phyloP scores from a whole-genome alignment of 2,113 vertebrate species.

The Ammodytes marinus region DNA sequence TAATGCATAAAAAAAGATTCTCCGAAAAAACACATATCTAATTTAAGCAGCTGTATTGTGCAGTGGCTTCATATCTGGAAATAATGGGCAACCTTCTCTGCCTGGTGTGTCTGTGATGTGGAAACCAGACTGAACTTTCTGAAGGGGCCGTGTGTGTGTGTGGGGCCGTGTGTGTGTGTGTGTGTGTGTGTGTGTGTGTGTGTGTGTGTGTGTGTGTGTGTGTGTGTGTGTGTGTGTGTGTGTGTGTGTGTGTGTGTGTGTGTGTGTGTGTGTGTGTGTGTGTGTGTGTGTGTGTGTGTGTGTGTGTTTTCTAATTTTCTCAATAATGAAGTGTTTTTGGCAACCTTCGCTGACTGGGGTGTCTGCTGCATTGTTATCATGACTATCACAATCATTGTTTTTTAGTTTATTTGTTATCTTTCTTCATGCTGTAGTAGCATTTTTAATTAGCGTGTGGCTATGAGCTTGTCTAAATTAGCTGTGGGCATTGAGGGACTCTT shows the following conservation, averaged over 20 bases:
- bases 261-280: neutral
- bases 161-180: neutral
- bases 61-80: neutral
- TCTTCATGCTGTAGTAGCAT: neutral
- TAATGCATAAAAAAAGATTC: slow-evolving; percentile 1
- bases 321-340: slow-evolving; percentile 22
- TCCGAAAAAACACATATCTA: neutral
- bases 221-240: neutral
- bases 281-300: neutral
- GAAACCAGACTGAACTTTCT: slow-evolving; percentile 7
- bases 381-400: no score
- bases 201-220: neutral
- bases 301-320: neutral
- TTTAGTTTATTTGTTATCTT: neutral
- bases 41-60: neutral
- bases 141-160: neutral
- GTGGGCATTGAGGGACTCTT: neutral
- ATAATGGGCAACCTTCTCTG: neutral
- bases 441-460: neutral
- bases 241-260: slow-evolving; percentile 6
- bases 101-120: neutral
- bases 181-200: neutral
- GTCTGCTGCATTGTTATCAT: neutral
- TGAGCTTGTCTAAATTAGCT: neutral
- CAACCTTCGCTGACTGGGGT: neutral